Base-by-base conservation (phyloP, 64 coral and sea anemone genomes). In the Astreopora myriophthalma region DNA sequence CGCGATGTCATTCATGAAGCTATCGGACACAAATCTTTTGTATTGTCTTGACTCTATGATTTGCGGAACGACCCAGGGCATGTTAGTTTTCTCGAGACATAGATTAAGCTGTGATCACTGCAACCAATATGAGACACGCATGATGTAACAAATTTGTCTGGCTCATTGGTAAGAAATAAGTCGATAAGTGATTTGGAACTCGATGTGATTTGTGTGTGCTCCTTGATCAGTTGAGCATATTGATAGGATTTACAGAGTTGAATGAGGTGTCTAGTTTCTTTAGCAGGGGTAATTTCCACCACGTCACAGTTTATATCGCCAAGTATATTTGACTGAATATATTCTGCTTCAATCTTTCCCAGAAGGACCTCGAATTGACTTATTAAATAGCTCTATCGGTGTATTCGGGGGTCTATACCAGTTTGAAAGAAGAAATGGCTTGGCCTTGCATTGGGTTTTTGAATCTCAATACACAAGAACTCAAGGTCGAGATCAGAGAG, bases 401-500 rank as follows among this genome's bases (percentile, higher is more conserved):
- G 42, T 46, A 46, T 46, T 46, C 42, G 42, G 42, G 11, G 42
- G 42, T 6, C 4, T 46, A 11, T 46, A 46, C 42, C 42, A 11
- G 42, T 46, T 46, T 46, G 42, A 11, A 46, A 46, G 65, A 28
- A 69, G 65, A 69, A 69, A 69, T 69, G 65, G 20, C 24, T 69
- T 69, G n/a, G 65, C 24, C 25, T 69, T n/a, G n/a, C n/a, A n/a
- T n/a, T 69, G 65, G 65, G 65, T 24, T 69, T 69, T 69, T 69
- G 22, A 69, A 69, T 69, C 23, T 69, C 19, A 69, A 69, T 30
- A 79, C 76, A 79, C 11, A 79, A 37, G 38, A 79, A 79, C 40
- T 79, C 76, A 36, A 79, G 76, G 44, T 79, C 76, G 49, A 8
- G 20, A 36, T 79, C 76, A 79, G 76, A 79, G 13, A 79, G 70